Percentiles rank a stretch among this genome's conserved stretches.
Conservation (phyloP, 2,888 invertebrate genomes). For the Erpobdella octoculata region DNA sequence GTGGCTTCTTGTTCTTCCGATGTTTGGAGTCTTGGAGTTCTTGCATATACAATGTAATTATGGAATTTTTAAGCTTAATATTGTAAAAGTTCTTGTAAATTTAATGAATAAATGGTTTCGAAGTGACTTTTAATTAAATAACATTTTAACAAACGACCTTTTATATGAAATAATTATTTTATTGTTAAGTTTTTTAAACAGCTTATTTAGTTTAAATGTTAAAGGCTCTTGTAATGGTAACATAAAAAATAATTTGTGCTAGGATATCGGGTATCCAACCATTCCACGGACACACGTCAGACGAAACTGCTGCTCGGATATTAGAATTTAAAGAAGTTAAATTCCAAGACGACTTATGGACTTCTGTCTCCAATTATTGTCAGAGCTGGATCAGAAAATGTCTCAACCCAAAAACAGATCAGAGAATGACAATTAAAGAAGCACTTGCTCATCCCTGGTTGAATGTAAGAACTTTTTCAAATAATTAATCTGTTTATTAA, state of each 20-base stretch:
- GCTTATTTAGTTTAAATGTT: no score
- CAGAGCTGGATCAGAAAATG: slow-evolving; percentile 47
- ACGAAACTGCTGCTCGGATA: slow-evolving; percentile 47
- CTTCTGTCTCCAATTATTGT: slow-evolving; percentile 45
- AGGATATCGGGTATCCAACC: slow-evolving; percentile 50
- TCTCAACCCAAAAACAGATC: slow-evolving; percentile 38
- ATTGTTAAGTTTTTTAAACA: no score
- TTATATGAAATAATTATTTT: no score
- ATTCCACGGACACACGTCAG: slow-evolving; percentile 46
- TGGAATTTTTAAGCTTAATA: no score
- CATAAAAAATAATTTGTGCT: no score
- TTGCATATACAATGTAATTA: slow-evolving; percentile 40
- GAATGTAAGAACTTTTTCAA: slow-evolving; percentile 46
- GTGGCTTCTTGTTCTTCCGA: slow-evolving; percentile 53
- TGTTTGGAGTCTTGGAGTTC: slow-evolving; percentile 55
- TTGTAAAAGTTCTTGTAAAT: no score
- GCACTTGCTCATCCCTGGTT: slow-evolving; percentile 54
- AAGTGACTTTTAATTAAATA: neutral
- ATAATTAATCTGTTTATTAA: neutral
- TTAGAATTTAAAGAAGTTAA: slow-evolving; percentile 40
- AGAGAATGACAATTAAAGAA: slow-evolving; percentile 53
- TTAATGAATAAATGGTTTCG: neutral
- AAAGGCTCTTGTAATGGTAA: no score
- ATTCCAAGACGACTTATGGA: slow-evolving; percentile 48
- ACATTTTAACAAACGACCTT: neutral